These are phyloP conservation scores for Ctenopoma kingsleyae DNA, from an alignment of 2,797 vertebrate species.

Conservation along the genomic window DNA sequence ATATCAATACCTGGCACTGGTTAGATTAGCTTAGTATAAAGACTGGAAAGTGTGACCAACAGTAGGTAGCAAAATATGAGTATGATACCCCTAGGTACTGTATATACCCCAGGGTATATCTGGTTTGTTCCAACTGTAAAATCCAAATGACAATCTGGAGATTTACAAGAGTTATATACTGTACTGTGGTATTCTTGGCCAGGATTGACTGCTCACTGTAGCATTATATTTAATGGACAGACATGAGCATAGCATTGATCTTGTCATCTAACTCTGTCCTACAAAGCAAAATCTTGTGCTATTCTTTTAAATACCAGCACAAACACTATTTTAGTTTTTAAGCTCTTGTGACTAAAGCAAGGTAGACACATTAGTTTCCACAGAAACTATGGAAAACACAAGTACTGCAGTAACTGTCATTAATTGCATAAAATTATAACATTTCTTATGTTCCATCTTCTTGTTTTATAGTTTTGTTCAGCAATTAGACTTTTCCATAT, in stretches of 20 bases:
- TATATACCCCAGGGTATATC: no score
- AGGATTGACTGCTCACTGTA: neutral
- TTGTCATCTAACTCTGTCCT: no score
- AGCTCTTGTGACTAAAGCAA: neutral
- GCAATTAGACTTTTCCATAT: constrained; percentile 56
- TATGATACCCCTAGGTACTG: neutral
- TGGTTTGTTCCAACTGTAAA: neutral
- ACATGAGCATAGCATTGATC: no score
- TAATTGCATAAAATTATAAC: constrained; percentile 30
- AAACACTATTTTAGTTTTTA: neutral
- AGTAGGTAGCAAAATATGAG: neutral
- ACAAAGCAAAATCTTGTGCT: no score
- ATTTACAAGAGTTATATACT: neutral
- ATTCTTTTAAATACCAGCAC: no score
- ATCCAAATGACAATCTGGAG: neutral
- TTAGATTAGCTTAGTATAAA: neutral
- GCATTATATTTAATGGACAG: neutral
- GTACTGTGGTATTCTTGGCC: neutral
- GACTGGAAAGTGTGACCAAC: neutral
- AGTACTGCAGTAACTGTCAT: constrained; percentile 7
- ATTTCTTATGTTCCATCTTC: constrained; percentile 11
- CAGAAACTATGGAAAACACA: neutral
- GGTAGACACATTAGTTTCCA: neutral
- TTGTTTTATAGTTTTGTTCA: constrained; percentile 22
- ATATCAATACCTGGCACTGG: neutral